Conservation (phyloP, 2,888 invertebrate genomes). For the Merodon equestris region DNA sequence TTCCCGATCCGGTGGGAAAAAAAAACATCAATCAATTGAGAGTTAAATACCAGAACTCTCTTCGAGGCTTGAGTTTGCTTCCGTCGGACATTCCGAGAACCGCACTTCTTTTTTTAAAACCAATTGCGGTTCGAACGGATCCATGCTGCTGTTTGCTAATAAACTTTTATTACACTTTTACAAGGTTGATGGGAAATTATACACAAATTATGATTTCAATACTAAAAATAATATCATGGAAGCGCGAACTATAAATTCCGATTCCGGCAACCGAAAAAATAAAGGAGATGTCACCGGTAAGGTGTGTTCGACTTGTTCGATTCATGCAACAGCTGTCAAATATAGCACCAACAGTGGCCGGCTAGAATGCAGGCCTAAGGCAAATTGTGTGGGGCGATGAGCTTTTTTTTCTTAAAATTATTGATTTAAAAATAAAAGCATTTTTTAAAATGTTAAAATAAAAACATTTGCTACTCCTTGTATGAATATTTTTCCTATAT, state of each 20-base stretch:
- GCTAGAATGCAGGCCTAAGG: too few species aligned
- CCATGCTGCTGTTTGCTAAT: slow-evolving; percentile 23
- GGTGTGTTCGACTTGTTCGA: slow-evolving; percentile 34
- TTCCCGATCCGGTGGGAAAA: neutral
- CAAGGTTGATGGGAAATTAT: slow-evolving; percentile 4
- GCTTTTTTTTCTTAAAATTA: too few species aligned
- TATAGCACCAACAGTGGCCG: too few species aligned
- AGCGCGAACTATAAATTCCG: slow-evolving; percentile 37
- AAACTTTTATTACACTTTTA: neutral
- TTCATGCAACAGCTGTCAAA: too few species aligned
- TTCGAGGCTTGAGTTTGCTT: slow-evolving; percentile 1
- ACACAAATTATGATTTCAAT: slow-evolving; percentile 22
- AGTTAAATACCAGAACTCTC: slow-evolving; percentile 48
- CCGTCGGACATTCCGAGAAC: slow-evolving; percentile 30
- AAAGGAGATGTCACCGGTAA: slow-evolving; percentile 29
- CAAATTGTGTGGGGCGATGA: too few species aligned
- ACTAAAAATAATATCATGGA: slow-evolving; percentile 19
- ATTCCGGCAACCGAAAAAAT: slow-evolving; percentile 42
- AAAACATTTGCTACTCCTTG: too few species aligned
- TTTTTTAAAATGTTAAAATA: too few species aligned
- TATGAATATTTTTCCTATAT: too few species aligned
- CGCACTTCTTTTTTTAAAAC: slow-evolving; percentile 48
- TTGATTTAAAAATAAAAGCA: too few species aligned
- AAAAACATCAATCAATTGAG: neutral
- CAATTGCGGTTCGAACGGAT: slow-evolving; percentile 41